Evolutionary conservation across 2,888 invertebrate species (phyloP), one percentile per base, ranked within the genome.

Genomic region (Thereva unica): DNA sequence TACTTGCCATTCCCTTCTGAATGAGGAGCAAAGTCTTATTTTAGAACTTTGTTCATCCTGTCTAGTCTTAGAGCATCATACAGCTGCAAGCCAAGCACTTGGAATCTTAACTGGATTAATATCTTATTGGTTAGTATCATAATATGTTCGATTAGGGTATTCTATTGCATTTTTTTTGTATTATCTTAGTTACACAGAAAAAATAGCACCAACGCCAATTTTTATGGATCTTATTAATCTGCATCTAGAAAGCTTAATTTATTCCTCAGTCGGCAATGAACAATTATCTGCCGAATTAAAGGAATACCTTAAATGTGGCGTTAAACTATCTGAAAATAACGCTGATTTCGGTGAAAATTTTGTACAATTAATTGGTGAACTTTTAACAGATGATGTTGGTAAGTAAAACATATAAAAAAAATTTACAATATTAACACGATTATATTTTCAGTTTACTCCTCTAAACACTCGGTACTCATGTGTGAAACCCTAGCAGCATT

Each of bases 401-500:
- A 52, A 64, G 69, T 68, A 5, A 8, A 35, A 6, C 41, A 0
- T 35, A 40, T 34, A 57, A 4, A 34, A n/a, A 49, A 49, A 49
- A 49, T 7, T 2, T n/a, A n/a, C 10, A 53, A 8, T 12, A 47
- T 10, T 10, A 40, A 54, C 54, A 6, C 4, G 5, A 40, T 52
- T 40, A 34, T n/a, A 40, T 10, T 61, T 64, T 10, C 40, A 73
- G 73, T 72, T 7, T 80, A 78, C 73, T 77, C 79, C 0, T 71
- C 75, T 0, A 74, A 74, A 5, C 78, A 80, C 67, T 75, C 78
- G 0, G 76, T 84, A 34, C 81, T 86, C 6, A 81, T 92, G 44
- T 91, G 90, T 75, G 90, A 91, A 80, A 87, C 90, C 0, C 78
- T 92, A 10, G 90, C 89, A 3, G 90, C 91, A 0, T 86, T 92